Evolutionary conservation across 2,888 invertebrate species (phyloP), one percentile per base, ranked within the genome.

Genomic region (Rutpela maculata): DNA sequence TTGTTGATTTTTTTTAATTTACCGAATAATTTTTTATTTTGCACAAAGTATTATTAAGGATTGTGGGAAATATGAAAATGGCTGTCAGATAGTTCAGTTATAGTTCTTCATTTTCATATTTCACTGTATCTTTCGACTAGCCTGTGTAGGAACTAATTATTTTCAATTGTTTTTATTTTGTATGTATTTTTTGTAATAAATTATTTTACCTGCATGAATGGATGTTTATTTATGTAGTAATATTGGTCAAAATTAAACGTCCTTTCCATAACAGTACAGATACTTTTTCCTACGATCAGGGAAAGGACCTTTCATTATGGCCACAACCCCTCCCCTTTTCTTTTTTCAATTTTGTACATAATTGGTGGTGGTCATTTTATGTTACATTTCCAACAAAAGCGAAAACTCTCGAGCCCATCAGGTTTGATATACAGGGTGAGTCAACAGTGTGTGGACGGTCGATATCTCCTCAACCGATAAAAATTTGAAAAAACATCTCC

Each of bases 181-280:
- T 83, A 81, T 84, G 81, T 80, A 83, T 81, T 83, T 84, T 72
- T 82, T 83, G 81, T 81, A 84, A 84, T 84, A 84, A 83, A 84
- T 82, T 81, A 76, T 82, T 83, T 81, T 81, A 62, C 66, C 74
- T 82, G 82, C 76, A 76, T 83, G 84, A 80, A 83, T 83, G 84
- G 78, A 78, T 80, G 83, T 84, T 84, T 84, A 82, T 81, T 84
- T 83, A 74, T 76, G 75, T 76, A 57, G 35, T 74, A 70, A 66
- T 18, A 43, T 50, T 50, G 68, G 55, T 76, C 71, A 67, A 38
- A 74, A 63, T 57, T 31, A 26, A 62, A 73, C 31, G 72, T 72
- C 65, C 50, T 63, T 74, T 38, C 74, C 74, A 62, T n/a, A 50
- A n/a, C 6, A 50, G 50, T n/a, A n/a, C 6, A n/a, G 4, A n/a